Conservation (phyloP, 2,797 vertebrate genomes). For the Myotis myotis region DNA sequence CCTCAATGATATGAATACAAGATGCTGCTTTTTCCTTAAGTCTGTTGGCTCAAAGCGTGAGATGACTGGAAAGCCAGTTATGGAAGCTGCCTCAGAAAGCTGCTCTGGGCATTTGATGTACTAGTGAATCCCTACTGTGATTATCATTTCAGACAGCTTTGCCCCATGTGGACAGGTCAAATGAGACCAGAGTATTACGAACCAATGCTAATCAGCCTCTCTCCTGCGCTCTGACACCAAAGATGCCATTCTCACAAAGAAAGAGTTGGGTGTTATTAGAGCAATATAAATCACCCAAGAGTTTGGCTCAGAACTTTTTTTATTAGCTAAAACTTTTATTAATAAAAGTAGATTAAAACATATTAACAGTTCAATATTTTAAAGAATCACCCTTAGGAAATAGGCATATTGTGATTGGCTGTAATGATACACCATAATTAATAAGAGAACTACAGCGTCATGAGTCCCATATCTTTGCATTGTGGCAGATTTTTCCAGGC, state of each 20-base stretch:
- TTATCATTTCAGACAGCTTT: background rate
- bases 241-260: background rate
- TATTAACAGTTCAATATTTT: constrained; percentile 77
- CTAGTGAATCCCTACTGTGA: background rate
- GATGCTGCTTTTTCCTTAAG: background rate
- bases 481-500: constrained; percentile 34
- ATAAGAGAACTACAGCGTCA: background rate
- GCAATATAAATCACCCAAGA: constrained; percentile 56
- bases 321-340: constrained; percentile 79
- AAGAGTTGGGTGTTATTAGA: background rate
- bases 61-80: background rate
- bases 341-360: constrained; percentile 78
- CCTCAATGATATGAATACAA: background rate
- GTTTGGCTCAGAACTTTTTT: constrained; percentile 66
- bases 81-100: background rate
- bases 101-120: background rate
- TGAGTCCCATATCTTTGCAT: background rate
- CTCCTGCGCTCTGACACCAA: background rate
- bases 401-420: constrained; percentile 2
- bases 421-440: constrained; percentile 57
- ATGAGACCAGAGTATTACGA: background rate
- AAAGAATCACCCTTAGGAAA: constrained; percentile 72
- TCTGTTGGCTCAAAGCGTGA: background rate
- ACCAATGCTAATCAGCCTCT: background rate
- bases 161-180: background rate